Evolutionary conservation across 2,797 vertebrate genomes (phyloP).

Genomic region (Zenarchopterus dispar): DNA sequence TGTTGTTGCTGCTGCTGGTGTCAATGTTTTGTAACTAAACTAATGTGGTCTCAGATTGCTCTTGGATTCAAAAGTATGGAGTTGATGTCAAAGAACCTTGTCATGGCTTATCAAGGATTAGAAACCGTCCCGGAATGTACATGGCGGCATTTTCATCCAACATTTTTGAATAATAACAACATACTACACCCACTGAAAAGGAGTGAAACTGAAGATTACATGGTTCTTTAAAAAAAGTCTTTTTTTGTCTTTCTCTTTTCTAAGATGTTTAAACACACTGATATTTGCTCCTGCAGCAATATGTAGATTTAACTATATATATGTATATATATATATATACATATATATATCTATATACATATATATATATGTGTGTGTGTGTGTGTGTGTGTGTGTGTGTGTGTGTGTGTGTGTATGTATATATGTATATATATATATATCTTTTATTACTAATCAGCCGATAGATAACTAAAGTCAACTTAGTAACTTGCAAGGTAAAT

Average conservation of each 20-base stretch:
- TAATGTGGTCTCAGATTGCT: too few species aligned
- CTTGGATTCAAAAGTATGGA: background rate
- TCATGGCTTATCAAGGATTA: constrained; percentile 6
- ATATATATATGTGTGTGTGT: too few species aligned
- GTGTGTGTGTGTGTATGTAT: too few species aligned
- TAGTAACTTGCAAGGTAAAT: too few species aligned
- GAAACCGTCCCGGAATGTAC: constrained; percentile 1
- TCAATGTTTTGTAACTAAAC: background rate
- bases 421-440: too few species aligned
- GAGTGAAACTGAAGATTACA: background rate
- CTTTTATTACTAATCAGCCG: too few species aligned
- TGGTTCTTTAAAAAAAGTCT: background rate
- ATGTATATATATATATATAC: too few species aligned
- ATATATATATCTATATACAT: too few species aligned
- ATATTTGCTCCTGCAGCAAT: background rate
- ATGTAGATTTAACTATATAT: too few species aligned
- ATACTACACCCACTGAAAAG: background rate
- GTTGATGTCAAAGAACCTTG: constrained; percentile 8
- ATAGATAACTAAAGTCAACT: too few species aligned
- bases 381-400: too few species aligned
- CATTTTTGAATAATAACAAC: background rate
- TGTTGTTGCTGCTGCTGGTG: background rate
- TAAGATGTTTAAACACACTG: background rate
- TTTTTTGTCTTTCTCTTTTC: background rate
- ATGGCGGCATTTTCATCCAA: background rate